Base-by-base conservation (phyloP, 2,113 vertebrate genomes). In the Lepidothrix coronata region DNA sequence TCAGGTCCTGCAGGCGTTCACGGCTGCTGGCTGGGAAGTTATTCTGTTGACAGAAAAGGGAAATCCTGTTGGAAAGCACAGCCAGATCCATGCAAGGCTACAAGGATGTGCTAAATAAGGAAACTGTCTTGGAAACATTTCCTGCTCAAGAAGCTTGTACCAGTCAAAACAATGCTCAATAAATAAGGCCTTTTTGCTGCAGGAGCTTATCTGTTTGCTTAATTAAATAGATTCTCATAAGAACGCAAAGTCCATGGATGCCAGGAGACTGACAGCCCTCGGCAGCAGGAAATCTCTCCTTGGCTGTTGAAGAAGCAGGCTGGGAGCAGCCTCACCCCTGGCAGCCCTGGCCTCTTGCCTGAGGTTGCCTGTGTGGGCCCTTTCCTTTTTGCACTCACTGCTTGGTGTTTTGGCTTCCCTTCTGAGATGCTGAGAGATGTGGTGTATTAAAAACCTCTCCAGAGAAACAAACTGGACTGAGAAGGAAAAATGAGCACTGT, bases 1-100 rank as follows among this genome's bases (percentile, higher is more conserved):
- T 99, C 72, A 99, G 97, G 95, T 99, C 99, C 92, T 99, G 99
- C 83, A 99, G 98, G 22, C 99, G 97, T 11, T 99, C 99, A 9
- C 98, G 99, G 94, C 96, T 99, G 97, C 99, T 99, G 90, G 99
- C 99, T 74, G 99, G 99, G 80, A 99, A 99, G 96, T 99, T 99
- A 96, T 99, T 99, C 99, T 99, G 96, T 91, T 48, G 66, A 93
- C 48, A 97, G 81, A 62, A 95, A 97, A 96, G 33, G 82, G 94
- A 97, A 96, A 77, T 68, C 67, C 52, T 65, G 71, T 90, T 84
- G 41, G 77, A 96, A 94, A 71, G 71, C 61, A 74, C n/a, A 88
- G 68, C 73, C 63, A 21, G 91, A 96, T 74, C 88, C 82, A 90
- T 44, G 68, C 59, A 63, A 83, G 14, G 57, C 68, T 95, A 73